phyloP scores from a whole-genome alignment of 2,797 vertebrate genomes.

The Nyctibius grandis region DNA sequence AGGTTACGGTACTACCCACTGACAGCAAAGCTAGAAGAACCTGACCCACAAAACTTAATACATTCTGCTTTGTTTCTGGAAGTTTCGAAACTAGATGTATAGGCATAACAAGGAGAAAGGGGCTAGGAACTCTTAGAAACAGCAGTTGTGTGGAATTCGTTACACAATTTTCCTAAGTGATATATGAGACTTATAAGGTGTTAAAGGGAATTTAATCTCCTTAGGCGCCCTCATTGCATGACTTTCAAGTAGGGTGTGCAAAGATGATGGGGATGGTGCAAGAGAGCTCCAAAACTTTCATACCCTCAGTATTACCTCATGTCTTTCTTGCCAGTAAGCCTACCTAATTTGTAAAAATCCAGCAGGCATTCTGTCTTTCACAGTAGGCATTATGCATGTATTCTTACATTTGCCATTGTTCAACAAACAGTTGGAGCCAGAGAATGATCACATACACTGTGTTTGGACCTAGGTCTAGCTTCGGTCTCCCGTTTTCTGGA shows the following conservation, averaged over 20 bases:
- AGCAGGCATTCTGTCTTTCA: background rate
- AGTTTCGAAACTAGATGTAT: background rate
- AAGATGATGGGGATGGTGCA: background rate
- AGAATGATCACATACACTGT: background rate
- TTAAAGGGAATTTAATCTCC: background rate
- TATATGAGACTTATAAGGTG: background rate
- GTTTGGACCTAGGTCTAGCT: background rate
- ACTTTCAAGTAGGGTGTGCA: background rate
- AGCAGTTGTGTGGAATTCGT: background rate
- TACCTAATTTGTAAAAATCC: background rate
- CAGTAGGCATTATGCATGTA: background rate
- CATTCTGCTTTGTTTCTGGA: background rate
- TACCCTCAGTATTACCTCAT: rapidly evolving
- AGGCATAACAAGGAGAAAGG: background rate
- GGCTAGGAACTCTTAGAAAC: background rate
- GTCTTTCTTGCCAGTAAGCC: background rate
- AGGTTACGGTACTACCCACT: background rate
- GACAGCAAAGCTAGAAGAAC: background rate
- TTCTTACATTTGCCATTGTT: background rate
- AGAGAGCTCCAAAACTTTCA: background rate
- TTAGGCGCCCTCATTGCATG: background rate
- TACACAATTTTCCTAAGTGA: background rate
- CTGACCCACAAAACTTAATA: background rate
- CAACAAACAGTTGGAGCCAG: rapidly evolving
- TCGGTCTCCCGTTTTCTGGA: background rate